Conservation (phyloP, 2,797 vertebrate genomes). For the Pitangus sulphuratus region DNA sequence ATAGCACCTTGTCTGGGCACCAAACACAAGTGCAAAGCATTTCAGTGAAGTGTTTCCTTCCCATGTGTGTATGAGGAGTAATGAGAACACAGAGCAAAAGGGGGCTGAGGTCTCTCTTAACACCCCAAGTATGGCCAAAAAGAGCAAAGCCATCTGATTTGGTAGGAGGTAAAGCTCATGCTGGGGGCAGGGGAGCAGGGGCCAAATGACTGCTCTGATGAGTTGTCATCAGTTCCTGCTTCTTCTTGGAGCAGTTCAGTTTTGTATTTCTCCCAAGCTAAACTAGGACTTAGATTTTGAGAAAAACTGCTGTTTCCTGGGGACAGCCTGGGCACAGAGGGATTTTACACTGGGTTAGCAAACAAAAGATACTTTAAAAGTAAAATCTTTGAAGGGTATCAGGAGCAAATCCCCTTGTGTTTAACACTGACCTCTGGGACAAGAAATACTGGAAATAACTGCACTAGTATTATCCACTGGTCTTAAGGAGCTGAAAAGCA, state of each 20-base stretch:
- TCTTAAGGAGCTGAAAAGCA: background rate
- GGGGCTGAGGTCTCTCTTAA: background rate
- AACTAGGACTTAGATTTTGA: background rate
- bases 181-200: background rate
- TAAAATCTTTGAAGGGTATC: background rate
- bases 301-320: background rate
- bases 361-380: background rate
- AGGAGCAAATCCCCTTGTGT: constrained; percentile 2
- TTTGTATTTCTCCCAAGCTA: background rate
- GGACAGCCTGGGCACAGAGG: accelerated
- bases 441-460: background rate
- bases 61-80: background rate
- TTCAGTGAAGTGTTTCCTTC: background rate
- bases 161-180: background rate
- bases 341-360: accelerated
- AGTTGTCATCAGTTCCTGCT: background rate
- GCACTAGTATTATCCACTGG: background rate
- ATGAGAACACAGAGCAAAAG: background rate
- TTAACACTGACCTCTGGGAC: background rate
- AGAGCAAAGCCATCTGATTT: background rate
- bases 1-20: background rate
- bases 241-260: background rate
- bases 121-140: background rate
- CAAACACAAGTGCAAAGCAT: background rate
- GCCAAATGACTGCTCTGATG: background rate